Evolutionary conservation across 2,888 invertebrate species (phyloP).

Genomic region (Amblyteles armatorius): DNA sequence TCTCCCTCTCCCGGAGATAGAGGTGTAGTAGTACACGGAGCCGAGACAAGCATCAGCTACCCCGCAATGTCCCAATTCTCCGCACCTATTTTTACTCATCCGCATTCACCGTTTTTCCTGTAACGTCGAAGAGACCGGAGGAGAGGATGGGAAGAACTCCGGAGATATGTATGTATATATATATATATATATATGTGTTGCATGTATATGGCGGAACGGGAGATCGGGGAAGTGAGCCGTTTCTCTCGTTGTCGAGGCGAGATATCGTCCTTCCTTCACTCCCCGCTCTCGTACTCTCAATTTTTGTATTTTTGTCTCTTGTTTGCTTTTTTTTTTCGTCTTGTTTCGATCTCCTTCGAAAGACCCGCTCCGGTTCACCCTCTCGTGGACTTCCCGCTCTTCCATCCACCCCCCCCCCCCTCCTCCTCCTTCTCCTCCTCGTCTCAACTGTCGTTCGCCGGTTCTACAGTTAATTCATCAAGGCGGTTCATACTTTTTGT

Average conservation of each 20-base stretch:
- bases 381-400: conserved; percentile 11
- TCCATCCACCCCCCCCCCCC: background rate
- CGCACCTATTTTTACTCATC: conserved; percentile 70
- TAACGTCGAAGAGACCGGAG: conserved; percentile 48
- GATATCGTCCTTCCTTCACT: conserved; percentile 69
- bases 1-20: background rate
- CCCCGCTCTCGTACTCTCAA: conserved; percentile 55
- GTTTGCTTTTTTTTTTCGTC: conserved; percentile 24
- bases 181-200: background rate
- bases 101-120: conserved; percentile 66
- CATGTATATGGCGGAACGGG: background rate
- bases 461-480: conserved; percentile 45
- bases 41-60: conserved; percentile 57
- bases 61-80: conserved; percentile 70
- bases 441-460: conserved; percentile 10
- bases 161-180: background rate
- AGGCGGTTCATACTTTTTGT: background rate
- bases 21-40: conserved; percentile 47
- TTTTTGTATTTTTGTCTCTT: conserved; percentile 12
- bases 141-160: conserved; percentile 5
- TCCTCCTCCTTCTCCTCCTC: no score
- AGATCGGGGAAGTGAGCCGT: conserved; percentile 30
- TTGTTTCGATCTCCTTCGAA: conserved; percentile 24
- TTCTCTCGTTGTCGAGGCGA: conserved; percentile 36
- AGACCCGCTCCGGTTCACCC: conserved; percentile 36